Percentiles rank a stretch among this genome's conserved stretches.
phyloP scores from a whole-genome alignment of 2,113 vertebrate genomes.

The Odontophorus gujanensis region DNA sequence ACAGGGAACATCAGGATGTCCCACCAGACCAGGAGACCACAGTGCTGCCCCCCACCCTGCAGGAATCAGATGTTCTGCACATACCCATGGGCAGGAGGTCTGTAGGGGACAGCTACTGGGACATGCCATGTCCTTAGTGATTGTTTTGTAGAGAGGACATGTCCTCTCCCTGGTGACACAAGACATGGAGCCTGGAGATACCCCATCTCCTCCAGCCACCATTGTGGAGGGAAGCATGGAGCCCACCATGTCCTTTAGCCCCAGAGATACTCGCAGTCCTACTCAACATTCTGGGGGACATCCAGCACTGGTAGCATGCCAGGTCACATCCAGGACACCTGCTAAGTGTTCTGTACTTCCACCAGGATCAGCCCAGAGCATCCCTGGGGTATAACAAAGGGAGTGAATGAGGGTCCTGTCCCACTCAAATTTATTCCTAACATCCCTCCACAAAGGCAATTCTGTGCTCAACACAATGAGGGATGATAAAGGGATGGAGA shows the following conservation, averaged over 20 bases:
- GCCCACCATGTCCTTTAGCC: not conserved
- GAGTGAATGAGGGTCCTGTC: not conserved
- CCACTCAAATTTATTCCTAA: not conserved
- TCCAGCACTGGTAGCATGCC: not conserved
- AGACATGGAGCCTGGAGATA: not conserved
- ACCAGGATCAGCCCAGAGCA: not conserved
- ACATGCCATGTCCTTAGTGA: not conserved
- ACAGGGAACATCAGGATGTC: no score
- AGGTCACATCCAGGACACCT: not conserved
- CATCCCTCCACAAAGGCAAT: not conserved
- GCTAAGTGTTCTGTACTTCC: not conserved
- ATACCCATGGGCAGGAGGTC: not conserved
- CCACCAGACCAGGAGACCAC: not conserved
- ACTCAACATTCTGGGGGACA: not conserved
- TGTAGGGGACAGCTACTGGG: not conserved
- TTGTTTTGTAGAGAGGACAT: not conserved
- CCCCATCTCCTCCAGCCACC: not conserved
- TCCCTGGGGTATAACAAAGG: no score
- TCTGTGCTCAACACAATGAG: not conserved
- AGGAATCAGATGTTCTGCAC: not conserved
- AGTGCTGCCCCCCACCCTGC: rapidly evolving
- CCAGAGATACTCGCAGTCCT: not conserved
- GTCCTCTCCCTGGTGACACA: not conserved
- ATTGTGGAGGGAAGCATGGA: not conserved
- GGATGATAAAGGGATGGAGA: no score